Evolutionary conservation across 1,140 invertebrate species (phyloP), one percentile per base, ranked within the genome.

Genomic region (Aphelinus atriplicis): DNA sequence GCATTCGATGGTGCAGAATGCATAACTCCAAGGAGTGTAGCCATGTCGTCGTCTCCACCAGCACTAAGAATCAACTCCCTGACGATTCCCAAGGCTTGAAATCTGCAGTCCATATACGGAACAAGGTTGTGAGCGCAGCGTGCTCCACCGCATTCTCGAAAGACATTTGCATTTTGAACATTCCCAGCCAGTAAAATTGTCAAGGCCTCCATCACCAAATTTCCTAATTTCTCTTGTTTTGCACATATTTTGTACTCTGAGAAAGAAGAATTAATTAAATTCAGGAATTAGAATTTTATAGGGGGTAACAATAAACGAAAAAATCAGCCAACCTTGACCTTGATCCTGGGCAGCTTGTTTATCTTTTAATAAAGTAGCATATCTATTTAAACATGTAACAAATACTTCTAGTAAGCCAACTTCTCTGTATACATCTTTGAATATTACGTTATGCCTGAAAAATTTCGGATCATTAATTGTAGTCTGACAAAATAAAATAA

Each of bases 371-470:
- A 95, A 90, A 7, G 92, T 92, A 6, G 94, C 93, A 87, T 97
- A 98, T 61, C 95, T 91, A 78, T 94, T 94, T 4, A 98, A 89
- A 88, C 96, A 97, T n/a, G 94, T 95, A 0, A 98, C 95, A 84
- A 99, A 95, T 5, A 98, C 97, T 90, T 99, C 98, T 73, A 99
- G 87, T 86, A 99, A 93, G 10, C 98, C 98, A 58, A 99, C 96
- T 89, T 99, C 98, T 79, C 98, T 91, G 85, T 96, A 99, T 2
- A 98, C 98, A 87, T 99, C 97, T 90, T 98, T 98, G 86, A 98
- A 99, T 79, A 98, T 93, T 68, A 89, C 86, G 86, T 98, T 97
- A 83, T 97, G 93, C 79, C 94, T 95, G 79, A 79, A 73, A 73
- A 67, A 58, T 51, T 66, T 66, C 69, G 51, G 3, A 73, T 69